Base-by-base conservation (phyloP, 1,140 invertebrate genomes). In the Zaprionus tsacasi region DNA sequence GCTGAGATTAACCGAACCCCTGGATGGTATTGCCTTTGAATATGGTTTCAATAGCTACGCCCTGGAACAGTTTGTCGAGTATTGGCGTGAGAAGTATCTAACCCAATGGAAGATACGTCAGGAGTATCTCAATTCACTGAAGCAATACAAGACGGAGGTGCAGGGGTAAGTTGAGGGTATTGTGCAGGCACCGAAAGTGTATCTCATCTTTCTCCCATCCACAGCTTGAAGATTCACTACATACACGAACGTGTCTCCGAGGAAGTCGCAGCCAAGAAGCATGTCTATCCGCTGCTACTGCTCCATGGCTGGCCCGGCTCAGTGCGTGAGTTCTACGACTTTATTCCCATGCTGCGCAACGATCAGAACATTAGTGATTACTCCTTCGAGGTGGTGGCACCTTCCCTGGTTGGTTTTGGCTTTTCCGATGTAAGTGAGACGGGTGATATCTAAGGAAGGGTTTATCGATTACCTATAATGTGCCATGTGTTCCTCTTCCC, bases 241-340 rank as follows among this genome's bases (percentile, higher is more conserved):
- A 94, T 96, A 43, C 95, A 95, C 64, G 94, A 94, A 2, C 95
- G 94, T 75, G 93, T 96, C 0, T 74, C 95, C 0, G 63, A 75
- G 43, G 81, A 91, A 59, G 91, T 93, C 30, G 54, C 67, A 2
- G 70, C 81, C 13, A 91, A 79, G 43, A 93, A 92, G 76, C 94
- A 92, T 92, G 94, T 97, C 1, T 83, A 96, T 10, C 96, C 96
- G 0, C 27, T 98, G 40, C 81, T 98, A 1, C 36, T 99, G 3
- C 79, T 97, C 0, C 97, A 99, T 82, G 98, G 98, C 12, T 99
- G 98, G 98, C 98, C 98, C 4, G 97, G 98, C 25, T 97, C 96
- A 2, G 94, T 98, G n/a, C 93, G 96, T 10, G 97, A 98, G 91
- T 98, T 98, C 91, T 96, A 96, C 72, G 96, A 97, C 79, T 93